Evolutionary conservation across 2,113 vertebrate species (phyloP), one percentile per base, ranked within the genome.

Genomic region (Sapayoa aenigma): DNA sequence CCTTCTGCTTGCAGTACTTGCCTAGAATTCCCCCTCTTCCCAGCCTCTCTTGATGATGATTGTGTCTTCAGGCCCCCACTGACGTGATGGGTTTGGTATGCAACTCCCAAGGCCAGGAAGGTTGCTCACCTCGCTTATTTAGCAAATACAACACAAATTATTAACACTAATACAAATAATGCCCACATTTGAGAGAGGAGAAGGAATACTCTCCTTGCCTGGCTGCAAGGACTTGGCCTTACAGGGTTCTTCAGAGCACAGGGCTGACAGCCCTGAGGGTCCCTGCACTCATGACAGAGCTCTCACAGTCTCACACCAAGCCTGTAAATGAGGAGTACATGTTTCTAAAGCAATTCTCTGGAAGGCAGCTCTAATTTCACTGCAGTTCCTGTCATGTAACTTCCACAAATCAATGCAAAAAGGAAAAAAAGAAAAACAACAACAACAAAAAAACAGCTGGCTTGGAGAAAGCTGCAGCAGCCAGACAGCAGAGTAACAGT

Each of bases 141-240:
- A 89, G 77, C 91, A 87, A 95, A 69, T 67, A 86, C 30, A 47
- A 59, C 56, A 84, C 37, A 44, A 93, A 95, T 97, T 88, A 97
- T 96, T 97, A 96, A 97, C 94, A 33, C 49, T 62, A 94, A 86
- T 87, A 86, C 90, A 95, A 97, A 96, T 84, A 96, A 67, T 6
- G 7, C 6, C n/a, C 6, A 9, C 0, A 0, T 55, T 6, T 59
- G 53, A 35, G 75, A 81, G 22, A 82, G 52, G 30, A 82, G 80
- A 30, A 81, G 23, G 62, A 89, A 56, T 10, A 5, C 8, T 49
- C 68, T 75, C 41, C 44, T 30, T 49, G 47, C 33, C 28, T 31
- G 50, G 21, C 16, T 68, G 25, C 4, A 11, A 41, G 52, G 66
- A 73, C 47, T 37, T 3, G 9, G 25, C 30, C 16, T 41, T 20